Base-by-base conservation (phyloP, 2,797 vertebrate genomes). In the Acanthiza pusilla region DNA sequence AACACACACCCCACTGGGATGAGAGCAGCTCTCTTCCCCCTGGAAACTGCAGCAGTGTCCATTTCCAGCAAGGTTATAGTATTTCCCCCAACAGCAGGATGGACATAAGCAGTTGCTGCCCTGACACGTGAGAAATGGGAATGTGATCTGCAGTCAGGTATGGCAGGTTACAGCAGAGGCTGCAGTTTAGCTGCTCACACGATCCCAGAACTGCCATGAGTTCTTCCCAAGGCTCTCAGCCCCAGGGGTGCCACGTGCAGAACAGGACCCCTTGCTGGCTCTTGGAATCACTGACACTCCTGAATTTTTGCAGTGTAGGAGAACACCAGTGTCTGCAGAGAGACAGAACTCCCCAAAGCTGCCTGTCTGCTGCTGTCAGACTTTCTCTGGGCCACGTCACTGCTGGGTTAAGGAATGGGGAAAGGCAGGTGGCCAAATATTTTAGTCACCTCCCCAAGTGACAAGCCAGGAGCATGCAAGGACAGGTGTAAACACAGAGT, bases 121-220 rank as follows among this genome's bases (percentile, higher is more conserved):
- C 74, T 87, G 94, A 74, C 83, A 93, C 23, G 29, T 62, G 88
- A 90, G 75, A 93, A 77, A 77, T 8, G 57, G 89, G 50, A 93
- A 94, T 14, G 71, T 72, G 88, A 96, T 86, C 93, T 68, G 78
- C 83, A 57, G 32, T 23, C 92, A 94, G 92, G 85, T 95, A 58
- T 19, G 54, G 85, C 89, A 90, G 93, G 87, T 87, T 94, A 81
- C 58, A 79, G 83, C 15, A 90, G 18, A 54, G n/a, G 55, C 74
- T 43, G 61, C 76, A 54, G 12, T 25, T 9, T 27, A 62, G 51
- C 66, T 32, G 54, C 54, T 62, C 1, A 0, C 19, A 4, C 3
- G 0, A 32, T 19, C 70, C 54, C 68, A 58, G 55, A 42, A 36
- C 0, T 30, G 67, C 67, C 19, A 3, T 0, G 13, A 55, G 38